Evolutionary conservation across 1,140 invertebrate genomes (phyloP).

Genomic region (Drosophila suzukii): DNA sequence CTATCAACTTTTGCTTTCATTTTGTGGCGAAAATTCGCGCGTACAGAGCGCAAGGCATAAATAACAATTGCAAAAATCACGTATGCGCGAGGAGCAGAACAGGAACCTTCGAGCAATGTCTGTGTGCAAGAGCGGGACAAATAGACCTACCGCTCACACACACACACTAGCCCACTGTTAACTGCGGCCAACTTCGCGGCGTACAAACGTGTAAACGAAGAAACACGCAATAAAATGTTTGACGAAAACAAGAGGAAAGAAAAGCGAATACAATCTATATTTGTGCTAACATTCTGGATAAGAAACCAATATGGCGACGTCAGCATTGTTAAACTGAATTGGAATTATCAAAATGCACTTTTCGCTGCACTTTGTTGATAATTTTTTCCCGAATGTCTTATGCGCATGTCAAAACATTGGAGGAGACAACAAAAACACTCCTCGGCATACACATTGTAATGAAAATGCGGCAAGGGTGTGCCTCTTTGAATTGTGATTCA

Average conservation of each 20-base stretch:
- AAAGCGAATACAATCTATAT: constrained; percentile 30
- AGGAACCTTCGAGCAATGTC: constrained; percentile 5
- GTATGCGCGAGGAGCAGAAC: constrained; percentile 62
- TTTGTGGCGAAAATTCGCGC: constrained; percentile 74
- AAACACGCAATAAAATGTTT: constrained; percentile 66
- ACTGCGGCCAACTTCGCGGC: constrained; percentile 66
- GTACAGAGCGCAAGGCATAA: constrained; percentile 60
- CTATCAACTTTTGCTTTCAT: constrained; percentile 84
- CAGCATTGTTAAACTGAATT: neutral
- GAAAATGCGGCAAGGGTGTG: constrained; percentile 7
- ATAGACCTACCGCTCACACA: constrained; percentile 11
- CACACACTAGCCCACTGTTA: constrained; percentile 19
- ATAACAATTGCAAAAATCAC: constrained; percentile 73
- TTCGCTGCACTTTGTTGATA: neutral
- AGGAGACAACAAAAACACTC: constrained; percentile 7
- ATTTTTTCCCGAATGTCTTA: neutral
- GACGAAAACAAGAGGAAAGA: constrained; percentile 66
- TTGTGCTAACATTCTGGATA: constrained; percentile 36
- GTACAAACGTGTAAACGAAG: constrained; percentile 47
- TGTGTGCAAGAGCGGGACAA: constrained; percentile 49
- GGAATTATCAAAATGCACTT: neutral
- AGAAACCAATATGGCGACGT: constrained; percentile 46
- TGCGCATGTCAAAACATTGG: constrained; percentile 43
- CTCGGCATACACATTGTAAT: constrained; percentile 23
- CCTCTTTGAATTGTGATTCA: neutral